Evolutionary conservation across 1,140 invertebrate genomes (phyloP).

Genomic region (Meloidogyne hapla): DNA sequence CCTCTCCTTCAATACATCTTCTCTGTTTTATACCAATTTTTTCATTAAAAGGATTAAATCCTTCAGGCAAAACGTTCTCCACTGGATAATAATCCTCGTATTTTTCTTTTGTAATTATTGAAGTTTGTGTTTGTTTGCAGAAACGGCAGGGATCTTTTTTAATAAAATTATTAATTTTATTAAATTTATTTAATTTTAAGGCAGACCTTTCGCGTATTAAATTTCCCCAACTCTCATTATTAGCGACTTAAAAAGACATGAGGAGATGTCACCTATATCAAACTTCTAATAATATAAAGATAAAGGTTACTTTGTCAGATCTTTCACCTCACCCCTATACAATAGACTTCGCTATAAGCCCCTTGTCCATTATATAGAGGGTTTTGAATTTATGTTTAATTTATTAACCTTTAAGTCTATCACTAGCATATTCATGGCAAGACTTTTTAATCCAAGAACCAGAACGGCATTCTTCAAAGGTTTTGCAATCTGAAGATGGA

Average conservation of each 20-base stretch:
- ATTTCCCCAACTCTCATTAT: too few species aligned
- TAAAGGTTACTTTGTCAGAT: too few species aligned
- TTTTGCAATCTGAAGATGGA: slow-evolving; percentile 24
- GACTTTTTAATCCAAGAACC: slow-evolving; percentile 6
- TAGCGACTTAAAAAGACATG: too few species aligned
- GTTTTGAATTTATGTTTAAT: not conserved
- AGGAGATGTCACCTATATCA: too few species aligned
- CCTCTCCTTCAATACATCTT: slow-evolving; percentile 30
- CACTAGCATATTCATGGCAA: slow-evolving; percentile 19
- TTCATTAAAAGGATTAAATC: slow-evolving; percentile 33
- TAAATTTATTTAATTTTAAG: not conserved
- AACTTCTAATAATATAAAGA: too few species aligned
- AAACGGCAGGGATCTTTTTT: slow-evolving; percentile 31
- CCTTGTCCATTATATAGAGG: not conserved
- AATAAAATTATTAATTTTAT: not conserved
- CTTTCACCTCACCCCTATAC: too few species aligned
- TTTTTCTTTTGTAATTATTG: not conserved
- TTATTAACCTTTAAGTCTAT: slow-evolving; percentile 20
- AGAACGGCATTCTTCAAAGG: slow-evolving; percentile 18
- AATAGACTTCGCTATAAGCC: too few species aligned
- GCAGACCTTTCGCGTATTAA: too few species aligned
- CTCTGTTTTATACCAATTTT: slow-evolving; percentile 18
- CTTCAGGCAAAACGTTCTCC: slow-evolving; percentile 23
- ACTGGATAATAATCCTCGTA: slow-evolving; percentile 26
- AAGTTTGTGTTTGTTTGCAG: not conserved